These are phyloP conservation scores for Prunella fulvescens DNA, from an alignment of 2,113 vertebrate species.

Conservation along the genomic window DNA sequence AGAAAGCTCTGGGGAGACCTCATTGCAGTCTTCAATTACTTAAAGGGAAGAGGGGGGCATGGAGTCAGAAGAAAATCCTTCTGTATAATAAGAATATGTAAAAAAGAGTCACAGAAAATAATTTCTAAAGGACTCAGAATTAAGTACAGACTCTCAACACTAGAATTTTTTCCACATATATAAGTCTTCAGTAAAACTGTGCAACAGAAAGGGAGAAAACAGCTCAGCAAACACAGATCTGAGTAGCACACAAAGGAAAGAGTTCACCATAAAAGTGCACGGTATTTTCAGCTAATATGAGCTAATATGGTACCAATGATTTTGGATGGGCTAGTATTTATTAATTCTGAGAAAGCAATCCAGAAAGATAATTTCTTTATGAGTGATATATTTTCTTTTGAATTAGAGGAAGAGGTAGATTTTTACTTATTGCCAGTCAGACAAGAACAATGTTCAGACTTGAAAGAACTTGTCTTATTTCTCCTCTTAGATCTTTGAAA, in stretches of 20 bases:
- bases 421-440: background rate
- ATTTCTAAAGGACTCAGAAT: background rate
- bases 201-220: background rate
- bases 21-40: background rate
- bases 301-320: background rate
- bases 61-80: background rate
- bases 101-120: background rate
- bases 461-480: background rate
- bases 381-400: background rate
- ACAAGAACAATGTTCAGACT: background rate
- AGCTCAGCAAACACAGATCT: background rate
- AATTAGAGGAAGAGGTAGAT: background rate
- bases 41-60: rapidly evolving
- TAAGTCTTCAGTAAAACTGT: background rate
- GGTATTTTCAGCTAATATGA: background rate
- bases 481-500: background rate
- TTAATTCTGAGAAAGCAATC: background rate
- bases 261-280: background rate
- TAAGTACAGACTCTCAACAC: background rate
- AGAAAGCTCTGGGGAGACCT: background rate
- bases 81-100: background rate
- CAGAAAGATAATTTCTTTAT: background rate
- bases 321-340: background rate
- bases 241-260: background rate
- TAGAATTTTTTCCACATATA: rapidly evolving